phyloP scores from a whole-genome alignment of 2,888 invertebrate genomes.

The Tuta absoluta region DNA sequence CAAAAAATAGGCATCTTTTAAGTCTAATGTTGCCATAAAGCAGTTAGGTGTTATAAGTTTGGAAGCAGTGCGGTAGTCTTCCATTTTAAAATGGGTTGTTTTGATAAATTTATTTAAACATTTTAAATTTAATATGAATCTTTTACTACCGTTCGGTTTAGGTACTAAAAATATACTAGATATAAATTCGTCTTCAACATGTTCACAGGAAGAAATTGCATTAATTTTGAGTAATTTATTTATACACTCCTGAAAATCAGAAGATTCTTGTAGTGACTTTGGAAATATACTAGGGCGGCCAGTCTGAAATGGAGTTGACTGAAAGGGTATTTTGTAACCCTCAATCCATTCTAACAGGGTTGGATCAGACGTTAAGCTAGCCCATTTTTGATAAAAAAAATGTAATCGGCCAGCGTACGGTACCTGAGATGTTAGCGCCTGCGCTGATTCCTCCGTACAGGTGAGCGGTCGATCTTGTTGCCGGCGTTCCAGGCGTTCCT shows the following conservation, averaged over 20 bases:
- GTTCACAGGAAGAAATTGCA: not conserved
- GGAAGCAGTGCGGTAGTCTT: conserved; percentile 27
- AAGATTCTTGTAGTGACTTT: not conserved
- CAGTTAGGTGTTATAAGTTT: conserved; percentile 22
- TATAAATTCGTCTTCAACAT: not conserved
- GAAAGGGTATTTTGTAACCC: conserved; percentile 23
- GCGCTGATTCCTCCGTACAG: not conserved
- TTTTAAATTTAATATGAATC: conserved; percentile 22
- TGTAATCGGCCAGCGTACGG: not conserved
- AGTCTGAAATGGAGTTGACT: conserved; percentile 23
- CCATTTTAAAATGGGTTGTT: conserved; percentile 29
- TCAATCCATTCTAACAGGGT: too few species aligned
- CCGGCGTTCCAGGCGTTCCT: not conserved
- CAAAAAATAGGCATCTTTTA: too few species aligned
- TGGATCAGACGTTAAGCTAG: conserved; percentile 24
- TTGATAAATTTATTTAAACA: conserved; percentile 27
- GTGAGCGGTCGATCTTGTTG: not conserved
- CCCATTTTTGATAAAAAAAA: conserved; percentile 8
- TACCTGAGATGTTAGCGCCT: not conserved
- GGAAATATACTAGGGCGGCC: not conserved
- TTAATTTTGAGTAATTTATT: not conserved
- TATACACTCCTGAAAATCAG: not conserved
- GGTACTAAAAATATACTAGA: not conserved
- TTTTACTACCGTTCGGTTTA: not conserved
- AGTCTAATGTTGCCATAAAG: conserved; percentile 7